Evolutionary conservation across 2,113 vertebrate species (phyloP), one percentile per base, ranked within the genome.

Genomic region (Carollia perspicillata): DNA sequence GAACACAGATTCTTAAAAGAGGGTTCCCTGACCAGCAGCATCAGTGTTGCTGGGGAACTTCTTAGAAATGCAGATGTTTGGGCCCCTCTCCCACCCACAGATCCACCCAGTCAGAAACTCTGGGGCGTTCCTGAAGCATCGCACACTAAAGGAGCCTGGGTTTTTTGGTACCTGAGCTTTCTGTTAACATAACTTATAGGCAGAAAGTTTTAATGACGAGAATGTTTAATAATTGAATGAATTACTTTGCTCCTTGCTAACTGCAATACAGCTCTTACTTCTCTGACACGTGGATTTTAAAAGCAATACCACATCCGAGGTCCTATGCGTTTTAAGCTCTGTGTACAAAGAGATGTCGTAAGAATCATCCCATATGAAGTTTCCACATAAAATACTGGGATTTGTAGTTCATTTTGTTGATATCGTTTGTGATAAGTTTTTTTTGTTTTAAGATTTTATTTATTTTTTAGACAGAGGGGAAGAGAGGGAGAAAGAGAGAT

Each of bases 201-300:
- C 17, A 58, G 44, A 84, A 40, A 16, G 28, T 17, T 91, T 58
- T 47, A 60, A 49, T 68, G 35, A 26, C 51, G 68, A 66, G 20
- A 51, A 51, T 79, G 84, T 84, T 53, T 53, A 84, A 84, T 37
- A 47, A 92, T 3, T 42, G 22, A 78, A 75, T 69, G 14, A 93
- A 53, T 40, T 66, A 58, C 35, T 83, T 30, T 72, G 3, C 28
- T 87, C 33, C 44, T 84, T 90, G 28, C 42, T 88, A 78, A 71
- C 10, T 92, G 20, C 22, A 51, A 35, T 33, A 51, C 5, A 81
- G 72, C 78, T 85, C n/a, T 60, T 63, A 69, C 10, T 90, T 71
- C 8, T 12, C 20, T 77, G 85, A 84, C 23, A 51, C 35, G n/a
- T 0, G 18, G 42, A 80, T 69, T 85, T 55, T n/a, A 53, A 75